Evolutionary conservation across 2,888 invertebrate genomes (phyloP), one percentile per base, ranked within the genome.

Genomic region (Drosophila nr. fundita): DNA sequence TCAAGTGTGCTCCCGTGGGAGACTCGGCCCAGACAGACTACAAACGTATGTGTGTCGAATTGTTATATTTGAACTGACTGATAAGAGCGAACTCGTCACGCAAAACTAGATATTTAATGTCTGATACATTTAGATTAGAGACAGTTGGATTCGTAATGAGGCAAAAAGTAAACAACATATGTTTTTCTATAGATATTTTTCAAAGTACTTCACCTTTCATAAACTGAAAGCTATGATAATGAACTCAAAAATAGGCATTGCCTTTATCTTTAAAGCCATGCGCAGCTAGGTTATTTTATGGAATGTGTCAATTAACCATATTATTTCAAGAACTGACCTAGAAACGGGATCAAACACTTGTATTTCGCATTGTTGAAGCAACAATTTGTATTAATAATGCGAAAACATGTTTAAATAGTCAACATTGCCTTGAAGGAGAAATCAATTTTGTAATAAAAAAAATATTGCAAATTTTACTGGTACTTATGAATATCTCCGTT

Each of bases 151-250:
- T 50, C 34, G 38, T 32, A 48, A 52, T 32, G 48, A 36, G 29
- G 11, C 38, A 30, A 62, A 73, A 52, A 36, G 73, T 71, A 77
- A 80, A 73, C 87, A 83, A 68, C n/a, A 15, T 29, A 8, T n/a
- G 6, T 34, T 49, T 45, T 15, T 45, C 4, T 8, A 8, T 45
- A 45, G 21, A 45, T 45, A 45, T 21, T 15, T 4, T 4, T 38
- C 3, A 18, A 36, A 36, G 36, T 36, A 36, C 18, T 21, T 10
- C n/a, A 40, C 2, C 40, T 40, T n/a, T 2, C 5, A 40, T n/a
- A n/a, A n/a, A 10, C n/a, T 0, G n/a, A 40, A n/a, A 5, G 11
- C 11, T 40, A 0, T 7, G 38, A 38, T 38, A n/a, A 11, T n/a
- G 5, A n/a, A 29, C 13, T 32, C 21, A 52, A 21, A 32, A 32